Evolutionary conservation across 2,888 invertebrate species (phyloP), one percentile per base, ranked within the genome.

Genomic region (Melolontha melolontha): DNA sequence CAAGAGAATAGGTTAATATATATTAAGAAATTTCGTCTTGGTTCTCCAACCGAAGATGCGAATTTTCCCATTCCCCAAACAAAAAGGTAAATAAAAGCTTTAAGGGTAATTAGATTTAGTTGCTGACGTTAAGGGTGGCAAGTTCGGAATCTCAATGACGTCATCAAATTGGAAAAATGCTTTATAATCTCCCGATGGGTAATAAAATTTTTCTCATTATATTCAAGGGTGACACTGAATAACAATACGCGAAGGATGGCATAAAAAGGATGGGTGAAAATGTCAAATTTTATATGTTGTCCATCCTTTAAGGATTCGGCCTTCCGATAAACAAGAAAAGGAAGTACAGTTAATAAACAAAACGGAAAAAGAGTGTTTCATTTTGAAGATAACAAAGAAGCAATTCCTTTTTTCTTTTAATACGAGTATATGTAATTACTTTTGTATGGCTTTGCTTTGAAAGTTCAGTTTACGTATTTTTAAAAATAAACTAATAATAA

Each of bases 181-280:
- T 59, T 66, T 66, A 66, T 59, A 66, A 66, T 66, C 66, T 66
- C 49, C 41, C 57, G 66, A 57, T 66, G 40, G 66, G 50, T 27
- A 50, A 66, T 66, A 66, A 66, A 66, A 66, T 57, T 66, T 66
- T 66, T 66, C 66, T 66, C 66, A 66, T 66, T 66, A 66, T 57
- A 59, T 66, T 66, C 66, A 40, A 55, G 22, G 41, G 49, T 29
- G 57, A 57, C 57, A 50, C 57, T 50, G 66, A 55, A 59, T 66
- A 66, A 66, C 57, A 66, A 66, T 66, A 49, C 49, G 44, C 42
- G 12, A 10, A 29, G 44, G 54, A 41, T 27, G 47, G 5, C 44
- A 29, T 42, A 65, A 55, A 55, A 54, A 12, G 14, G 29, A 29
- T 52, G 17, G 14, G n/a, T 54, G 14, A 16, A 57, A 41, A 57